Evolutionary conservation across 2,797 vertebrate genomes (phyloP), one percentile per base, ranked within the genome.

Genomic region (Macropus fuliginosus): DNA sequence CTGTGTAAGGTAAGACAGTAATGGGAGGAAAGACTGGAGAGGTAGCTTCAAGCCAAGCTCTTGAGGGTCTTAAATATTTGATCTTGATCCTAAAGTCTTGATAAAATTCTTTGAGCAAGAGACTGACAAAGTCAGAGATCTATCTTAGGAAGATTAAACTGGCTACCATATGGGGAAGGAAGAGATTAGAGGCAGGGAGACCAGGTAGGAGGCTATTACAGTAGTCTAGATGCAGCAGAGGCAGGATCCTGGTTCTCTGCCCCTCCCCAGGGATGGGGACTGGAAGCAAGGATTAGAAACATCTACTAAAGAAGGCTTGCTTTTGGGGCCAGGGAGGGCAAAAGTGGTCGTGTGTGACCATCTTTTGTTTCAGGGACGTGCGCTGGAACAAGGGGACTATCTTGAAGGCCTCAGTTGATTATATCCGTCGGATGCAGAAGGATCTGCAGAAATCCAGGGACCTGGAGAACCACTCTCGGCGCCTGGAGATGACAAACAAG

Each of bases 301-400:
- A 1, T 81, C 62, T 21, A 5, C 16, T 18, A 46, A 21, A 81
- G n/a, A 3, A 81, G 66, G n/a, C n/a, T n/a, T 40, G 16, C 66
- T 74, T n/a, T 40, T 16, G n/a, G 66, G 66, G 21, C 40, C 40
- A 40, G 29, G 52, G 90, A 14, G 34, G 52, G 28, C 29, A 91
- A 16, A 55, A 34, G 89, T 5, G 27, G 52, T 31, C 52, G 21
- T 13, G 11, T 28, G 6, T 0, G 46, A 92, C 46, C 66, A 0
- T 24, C 24, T 55, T 56, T 66, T 21, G n/a, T 31, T 2, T 0
- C 98, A 99, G 99, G 97, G 99, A 99, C 0, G 99, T 99, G 93
- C 99, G 99, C 98, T 99, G 99, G 99, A 99, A 99, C 98, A 99
- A 99, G 98, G 99, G 99, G 96, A 99, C 99, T 28, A 99, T 99